phyloP scores from a whole-genome alignment of 1,140 invertebrate genomes.

The Ceratosolen solmsi region DNA sequence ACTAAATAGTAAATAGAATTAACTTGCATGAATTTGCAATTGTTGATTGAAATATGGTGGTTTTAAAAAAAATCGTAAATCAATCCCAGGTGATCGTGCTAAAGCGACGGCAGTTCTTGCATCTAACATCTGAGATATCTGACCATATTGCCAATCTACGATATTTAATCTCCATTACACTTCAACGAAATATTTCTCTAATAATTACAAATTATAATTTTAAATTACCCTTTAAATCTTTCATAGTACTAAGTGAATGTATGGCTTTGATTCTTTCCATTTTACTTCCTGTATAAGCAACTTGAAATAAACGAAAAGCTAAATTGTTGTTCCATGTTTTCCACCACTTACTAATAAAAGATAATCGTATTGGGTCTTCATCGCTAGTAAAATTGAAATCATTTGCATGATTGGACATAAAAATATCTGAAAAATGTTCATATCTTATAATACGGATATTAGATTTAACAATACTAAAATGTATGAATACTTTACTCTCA shows the following conservation, averaged over 20 bases:
- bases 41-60: conserved; percentile 75
- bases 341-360: conserved; percentile 64
- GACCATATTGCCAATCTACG: conserved; percentile 78
- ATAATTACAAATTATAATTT: not conserved
- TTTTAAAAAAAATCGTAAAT: conserved; percentile 78
- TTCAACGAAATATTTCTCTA: not conserved
- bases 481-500: conserved; percentile 59
- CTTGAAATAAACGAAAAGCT: conserved; percentile 60
- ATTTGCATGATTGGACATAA: conserved; percentile 59
- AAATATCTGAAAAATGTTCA: conserved; percentile 60
- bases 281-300: conserved; percentile 63
- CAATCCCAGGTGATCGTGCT: conserved; percentile 75
- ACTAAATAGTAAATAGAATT: conserved; percentile 26
- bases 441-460: conserved; percentile 29
- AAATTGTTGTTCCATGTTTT: conserved; percentile 62
- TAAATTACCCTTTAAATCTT: conserved; percentile 67
- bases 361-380: conserved; percentile 57
- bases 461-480: not conserved
- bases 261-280: conserved; percentile 63
- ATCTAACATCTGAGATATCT: conserved; percentile 80
- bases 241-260: conserved; percentile 60
- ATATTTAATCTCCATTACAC: conserved; percentile 40
- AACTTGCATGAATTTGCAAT: conserved; percentile 71
- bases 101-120: conserved; percentile 78
- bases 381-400: conserved; percentile 57